phyloP scores from a whole-genome alignment of 2,113 vertebrate species.

The Phyllostomus discolor region DNA sequence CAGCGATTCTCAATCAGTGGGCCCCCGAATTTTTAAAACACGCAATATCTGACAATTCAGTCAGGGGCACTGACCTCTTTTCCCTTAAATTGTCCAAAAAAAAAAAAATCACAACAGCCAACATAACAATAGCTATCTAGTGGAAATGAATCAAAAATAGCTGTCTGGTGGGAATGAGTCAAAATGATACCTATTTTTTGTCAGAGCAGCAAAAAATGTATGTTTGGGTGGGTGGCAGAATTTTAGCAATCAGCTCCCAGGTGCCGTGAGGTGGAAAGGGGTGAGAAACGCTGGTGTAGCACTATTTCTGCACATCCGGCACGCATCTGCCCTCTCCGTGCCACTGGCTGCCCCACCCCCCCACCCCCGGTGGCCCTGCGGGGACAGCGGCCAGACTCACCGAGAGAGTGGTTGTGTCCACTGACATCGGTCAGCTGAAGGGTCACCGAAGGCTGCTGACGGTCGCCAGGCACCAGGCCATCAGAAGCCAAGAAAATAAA shows the following conservation, averaged over 20 bases:
- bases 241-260: background rate
- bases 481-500: slow-evolving; percentile 91
- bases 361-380: background rate
- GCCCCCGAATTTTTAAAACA: background rate
- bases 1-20: background rate
- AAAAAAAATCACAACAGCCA: background rate
- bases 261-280: background rate
- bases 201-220: background rate
- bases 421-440: slow-evolving; percentile 83
- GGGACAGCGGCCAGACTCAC: slow-evolving; percentile 76
- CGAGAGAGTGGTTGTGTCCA: slow-evolving; percentile 87
- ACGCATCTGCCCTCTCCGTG: background rate
- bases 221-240: background rate
- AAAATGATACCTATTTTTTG: background rate
- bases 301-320: background rate
- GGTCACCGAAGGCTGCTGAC: slow-evolving; percentile 80
- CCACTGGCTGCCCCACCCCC: no score
- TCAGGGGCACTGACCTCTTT: background rate
- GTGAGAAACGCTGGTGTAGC: background rate
- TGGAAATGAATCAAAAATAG: background rate
- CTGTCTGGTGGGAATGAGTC: background rate
- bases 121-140: background rate
- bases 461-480: slow-evolving; percentile 78
- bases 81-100: background rate
- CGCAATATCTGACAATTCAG: background rate